Conservation (phyloP, 2,888 invertebrate species). For the Leptogaster cylindrica region DNA sequence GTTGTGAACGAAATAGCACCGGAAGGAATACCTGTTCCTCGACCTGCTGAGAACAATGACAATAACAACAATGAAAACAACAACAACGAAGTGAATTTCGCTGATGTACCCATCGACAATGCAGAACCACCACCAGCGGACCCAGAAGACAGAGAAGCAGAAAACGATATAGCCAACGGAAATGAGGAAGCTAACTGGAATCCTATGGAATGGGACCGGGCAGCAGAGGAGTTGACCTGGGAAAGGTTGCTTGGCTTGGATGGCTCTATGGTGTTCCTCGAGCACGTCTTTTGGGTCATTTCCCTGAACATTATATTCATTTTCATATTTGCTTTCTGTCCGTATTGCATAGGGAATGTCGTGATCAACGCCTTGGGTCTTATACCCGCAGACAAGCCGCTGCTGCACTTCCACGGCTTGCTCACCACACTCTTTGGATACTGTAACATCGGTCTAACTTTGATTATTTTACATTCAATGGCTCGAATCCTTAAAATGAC, state of each 20-base stretch:
- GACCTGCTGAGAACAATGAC: slow-evolving; percentile 53
- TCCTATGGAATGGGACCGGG: slow-evolving; percentile 98
- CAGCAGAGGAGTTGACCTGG: slow-evolving; percentile 98
- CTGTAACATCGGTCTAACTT: slow-evolving; percentile 81
- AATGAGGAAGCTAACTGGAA: slow-evolving; percentile 94
- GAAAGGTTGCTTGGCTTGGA: slow-evolving; percentile 94
- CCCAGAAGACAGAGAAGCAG: slow-evolving; percentile 59
- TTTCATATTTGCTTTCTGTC: slow-evolving; percentile 94
- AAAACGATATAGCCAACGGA: slow-evolving; percentile 64
- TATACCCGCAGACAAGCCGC: slow-evolving; percentile 58
- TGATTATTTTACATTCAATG: slow-evolving; percentile 84
- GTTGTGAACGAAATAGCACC: slow-evolving; percentile 48
- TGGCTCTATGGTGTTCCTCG: slow-evolving; percentile 94
- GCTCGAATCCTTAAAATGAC: slow-evolving; percentile 81
- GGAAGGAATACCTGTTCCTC: slow-evolving; percentile 59
- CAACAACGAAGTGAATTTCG: slow-evolving; percentile 59
- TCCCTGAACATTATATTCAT: slow-evolving; percentile 96
- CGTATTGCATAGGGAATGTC: slow-evolving; percentile 92
- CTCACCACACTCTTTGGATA: slow-evolving; percentile 94
- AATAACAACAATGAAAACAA: slow-evolving; percentile 60
- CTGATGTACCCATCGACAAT: slow-evolving; percentile 57
- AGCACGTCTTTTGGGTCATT: slow-evolving; percentile 99
- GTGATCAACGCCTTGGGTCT: slow-evolving; percentile 74
- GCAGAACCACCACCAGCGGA: slow-evolving; percentile 56
- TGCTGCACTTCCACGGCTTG: slow-evolving; percentile 90